These are phyloP conservation scores for Neopipo cinnamomea DNA, from an alignment of 2,113 vertebrate genomes.

Conservation along the genomic window DNA sequence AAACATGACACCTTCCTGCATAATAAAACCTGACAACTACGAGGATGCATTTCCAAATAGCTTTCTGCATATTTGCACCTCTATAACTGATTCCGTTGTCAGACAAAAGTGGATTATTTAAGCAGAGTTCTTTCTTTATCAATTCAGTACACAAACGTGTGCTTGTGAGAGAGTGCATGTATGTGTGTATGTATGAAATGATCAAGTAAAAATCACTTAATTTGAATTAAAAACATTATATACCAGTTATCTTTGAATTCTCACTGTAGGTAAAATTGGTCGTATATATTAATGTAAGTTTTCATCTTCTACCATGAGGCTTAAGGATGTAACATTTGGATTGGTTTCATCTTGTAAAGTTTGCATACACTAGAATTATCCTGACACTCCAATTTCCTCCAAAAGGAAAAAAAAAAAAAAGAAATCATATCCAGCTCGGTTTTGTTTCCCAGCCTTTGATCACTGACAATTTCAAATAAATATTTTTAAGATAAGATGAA, in stretches of 20 bases:
- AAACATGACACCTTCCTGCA: constrained; percentile 99
- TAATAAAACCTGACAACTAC: constrained; percentile 99
- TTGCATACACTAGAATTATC: constrained; percentile 73
- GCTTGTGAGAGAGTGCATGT: not conserved
- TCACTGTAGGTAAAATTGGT: not conserved
- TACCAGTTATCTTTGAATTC: constrained; percentile 30
- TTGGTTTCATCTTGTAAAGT: constrained; percentile 70
- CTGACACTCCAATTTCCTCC: constrained; percentile 73
- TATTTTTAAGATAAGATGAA: constrained; percentile 76
- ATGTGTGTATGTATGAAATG: constrained; percentile 45
- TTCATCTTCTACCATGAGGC: constrained; percentile 18
- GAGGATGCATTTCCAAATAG: constrained; percentile 99
- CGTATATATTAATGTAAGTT: not conserved
- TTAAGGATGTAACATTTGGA: constrained; percentile 43
- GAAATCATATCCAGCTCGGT: constrained; percentile 60
- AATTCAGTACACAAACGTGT: constrained; percentile 75
- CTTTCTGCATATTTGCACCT: constrained; percentile 99
- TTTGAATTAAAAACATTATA: constrained; percentile 67
- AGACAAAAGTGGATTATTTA: constrained; percentile 99
- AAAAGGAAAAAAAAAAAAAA: constrained; percentile 24
- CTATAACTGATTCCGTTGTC: constrained; percentile 95
- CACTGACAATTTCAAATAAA: constrained; percentile 77
- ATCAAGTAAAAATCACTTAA: constrained; percentile 69
- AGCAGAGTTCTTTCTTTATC: constrained; percentile 87
- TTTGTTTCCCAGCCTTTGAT: constrained; percentile 76